Evolutionary conservation across 2,113 vertebrate genomes (phyloP), one percentile per base, ranked within the genome.

Genomic region (Onychorhynchus coronatus): DNA sequence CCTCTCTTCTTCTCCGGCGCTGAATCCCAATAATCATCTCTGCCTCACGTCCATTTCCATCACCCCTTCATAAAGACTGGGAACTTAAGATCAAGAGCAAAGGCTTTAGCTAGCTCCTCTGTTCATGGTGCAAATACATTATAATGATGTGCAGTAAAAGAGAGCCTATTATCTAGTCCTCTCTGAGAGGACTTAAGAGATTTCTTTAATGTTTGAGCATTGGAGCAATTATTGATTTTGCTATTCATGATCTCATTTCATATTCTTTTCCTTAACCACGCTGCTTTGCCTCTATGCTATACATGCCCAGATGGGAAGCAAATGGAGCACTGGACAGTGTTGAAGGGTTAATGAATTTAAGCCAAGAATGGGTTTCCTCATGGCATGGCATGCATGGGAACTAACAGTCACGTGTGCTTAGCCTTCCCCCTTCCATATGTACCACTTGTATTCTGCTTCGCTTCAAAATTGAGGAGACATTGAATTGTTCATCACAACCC

Each of bases 401-500:
- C 30, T 25, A 62, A 14, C 27, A 49, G 27, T n/a, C 14, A 24
- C 0, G 0, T 16, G 21, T 31, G 25, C 12, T 76, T 15, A 47
- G 12, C 30, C 25, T 59, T 93, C 17, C 31, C 17, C 74, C 42
- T 78, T 55, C 62, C 5, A 6, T 13, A 17, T 7, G 31, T 21
- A 11, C 52, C 30, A 15, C 12, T 56, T 39, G 30, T n/a, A 11
- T 47, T 63, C 65, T 85, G 35, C 47, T 63, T 31, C 55, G 58
- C 53, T 76, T 66, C 31, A 68, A 95, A 82, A 56, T 16, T 42
- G 33, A 74, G 47, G 28, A 33, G 33, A 52, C 8, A 5, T 3
- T 3, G 9, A 65, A 73, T 6, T 74, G 59, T 12, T 81, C 55
- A 71, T 37, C 46, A 67, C 31, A 55, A 62, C n/a, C 15, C 37